phyloP scores from a whole-genome alignment of 2,888 invertebrate species.

The Gnatocerus cornutus region DNA sequence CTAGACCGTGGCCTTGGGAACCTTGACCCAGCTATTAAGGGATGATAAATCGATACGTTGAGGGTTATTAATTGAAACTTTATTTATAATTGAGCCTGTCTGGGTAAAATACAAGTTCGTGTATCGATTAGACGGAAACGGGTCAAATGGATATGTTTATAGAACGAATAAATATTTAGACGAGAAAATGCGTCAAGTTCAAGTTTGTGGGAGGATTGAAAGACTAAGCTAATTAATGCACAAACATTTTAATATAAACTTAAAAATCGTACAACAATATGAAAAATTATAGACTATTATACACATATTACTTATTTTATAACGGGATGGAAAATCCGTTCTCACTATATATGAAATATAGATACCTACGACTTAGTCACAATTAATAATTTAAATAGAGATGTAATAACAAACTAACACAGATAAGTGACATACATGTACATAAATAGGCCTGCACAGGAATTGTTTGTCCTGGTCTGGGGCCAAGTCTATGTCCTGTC shows the following conservation, averaged over 20 bases:
- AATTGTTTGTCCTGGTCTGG: slow-evolving; percentile 36
- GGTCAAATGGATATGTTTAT: slow-evolving; percentile 33
- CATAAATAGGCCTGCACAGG: slow-evolving; percentile 68
- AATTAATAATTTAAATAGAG: slow-evolving; percentile 65
- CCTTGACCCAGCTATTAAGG: slow-evolving; percentile 47
- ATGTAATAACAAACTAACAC: slow-evolving; percentile 70
- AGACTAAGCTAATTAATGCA: slow-evolving; percentile 74
- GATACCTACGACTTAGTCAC: slow-evolving; percentile 67
- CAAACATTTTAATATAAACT: slow-evolving; percentile 91
- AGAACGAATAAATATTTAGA: slow-evolving; percentile 20
- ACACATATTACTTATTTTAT: slow-evolving; percentile 74
- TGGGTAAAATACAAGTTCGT: neutral
- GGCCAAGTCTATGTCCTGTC: slow-evolving; percentile 53
- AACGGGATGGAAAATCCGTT: slow-evolving; percentile 81
- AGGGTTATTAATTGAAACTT: neutral
- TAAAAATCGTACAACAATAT: slow-evolving; percentile 91
- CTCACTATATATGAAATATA: slow-evolving; percentile 75
- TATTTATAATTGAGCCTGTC: neutral
- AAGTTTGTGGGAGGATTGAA: slow-evolving; percentile 25
- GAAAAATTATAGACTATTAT: slow-evolving; percentile 89
- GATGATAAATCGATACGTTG: slow-evolving; percentile 28
- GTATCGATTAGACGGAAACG: slow-evolving; percentile 16
- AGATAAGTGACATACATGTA: slow-evolving; percentile 69
- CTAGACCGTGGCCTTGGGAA: slow-evolving; percentile 44
- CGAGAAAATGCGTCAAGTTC: slow-evolving; percentile 31